Base-by-base conservation (phyloP, 1,140 invertebrate species). In the Drosophila micromelanica region DNA sequence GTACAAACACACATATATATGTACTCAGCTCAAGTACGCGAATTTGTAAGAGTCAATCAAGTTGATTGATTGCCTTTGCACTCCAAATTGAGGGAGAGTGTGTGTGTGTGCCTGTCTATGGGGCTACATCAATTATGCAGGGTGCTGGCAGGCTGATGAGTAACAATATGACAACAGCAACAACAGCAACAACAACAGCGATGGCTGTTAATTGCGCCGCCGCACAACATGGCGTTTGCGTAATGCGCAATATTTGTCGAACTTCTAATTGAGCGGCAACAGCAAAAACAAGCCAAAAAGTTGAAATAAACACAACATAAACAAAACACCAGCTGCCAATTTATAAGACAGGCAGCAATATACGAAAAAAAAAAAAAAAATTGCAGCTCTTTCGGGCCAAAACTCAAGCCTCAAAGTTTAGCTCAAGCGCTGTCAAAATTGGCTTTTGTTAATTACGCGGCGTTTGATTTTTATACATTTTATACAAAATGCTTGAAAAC, bases 51-150 rank as follows among this genome's bases (percentile, higher is more conserved):
- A 74, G 54, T 72, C 55, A 81, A 78, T 78, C 74, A 62, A 81
- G 45, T 73, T 82, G 79, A 81, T 81, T 82, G 79, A 81, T 81
- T 82, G 70, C 60, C 70, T 45, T 71, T 43, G 13, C 48, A 71
- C 35, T 15, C 27, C 6, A 49, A 62, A 71, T 55, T 59, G 5
- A 57, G 38, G 12, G 15, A 37, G 15, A 27, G 23, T 20, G 9
- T 67, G 6, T 61, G 17, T 40, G 43, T 17, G 13, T 42, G 32
- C 13, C 13, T 13, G 38, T 13, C 11, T 30, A 13, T n/a, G 27
- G 60, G n/a, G 27, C 15, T 38, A 55, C 73, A 80, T 80, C 73
- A 80, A 80, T 80, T 82, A 81, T 81, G 62, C 55, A 78, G 46
- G 40, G 20, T 13, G 46, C 7, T 56, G 42, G 35, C 12, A 52